Base-by-base conservation (phyloP, 2,888 invertebrate species). In the Drosophila cognata region DNA sequence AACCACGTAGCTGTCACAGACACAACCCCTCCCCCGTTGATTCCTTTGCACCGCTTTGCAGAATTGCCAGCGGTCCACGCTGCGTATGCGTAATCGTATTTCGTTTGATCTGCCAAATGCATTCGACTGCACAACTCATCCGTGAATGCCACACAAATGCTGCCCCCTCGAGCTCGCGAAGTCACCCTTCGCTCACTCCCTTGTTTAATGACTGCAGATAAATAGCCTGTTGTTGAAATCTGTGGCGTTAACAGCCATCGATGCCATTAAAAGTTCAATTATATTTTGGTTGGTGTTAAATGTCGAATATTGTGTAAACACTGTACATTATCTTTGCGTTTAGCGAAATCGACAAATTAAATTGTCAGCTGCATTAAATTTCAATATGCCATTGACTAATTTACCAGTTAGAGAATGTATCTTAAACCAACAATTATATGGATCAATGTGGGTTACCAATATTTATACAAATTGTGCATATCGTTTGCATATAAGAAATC, bases 1-100 rank as follows among this genome's bases (percentile, higher is more conserved):
- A 85, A 75, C 62, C 71, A 59, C 67, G 48, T 51, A 31, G 53
- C 75, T 78, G 65, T 66, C 70, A 74, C 36, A 31, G 59, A 36
- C 56, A 28, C 46, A 36, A 25, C 38, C 50, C 33, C 31, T 21
- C 16, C 16, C 16, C 46, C 16, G 2, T 46, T 46, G 25, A 46
- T 46, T 16, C 46, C 46, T 13, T 46, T 46, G 13, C 7, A 41
- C n/a, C 4, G n/a, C n/a, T 18, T 33, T 53, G 43, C 65, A 61
- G 55, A 69, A 51, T 35, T 25, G 59, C 13, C 48, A 35, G 33
- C 35, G 46, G 51, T 28, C 13, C 52, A 68, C 73, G 11, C 36
- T 65, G 71, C 72, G 71, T 78, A 78, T 82, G 66, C 88, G 73
- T 89, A 76, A 84, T 76, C 71, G 62, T 66, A 72, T 80, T 80